These are phyloP conservation scores for Amphimallon solstitiale DNA, from an alignment of 2,888 invertebrate species.

Conservation along the genomic window DNA sequence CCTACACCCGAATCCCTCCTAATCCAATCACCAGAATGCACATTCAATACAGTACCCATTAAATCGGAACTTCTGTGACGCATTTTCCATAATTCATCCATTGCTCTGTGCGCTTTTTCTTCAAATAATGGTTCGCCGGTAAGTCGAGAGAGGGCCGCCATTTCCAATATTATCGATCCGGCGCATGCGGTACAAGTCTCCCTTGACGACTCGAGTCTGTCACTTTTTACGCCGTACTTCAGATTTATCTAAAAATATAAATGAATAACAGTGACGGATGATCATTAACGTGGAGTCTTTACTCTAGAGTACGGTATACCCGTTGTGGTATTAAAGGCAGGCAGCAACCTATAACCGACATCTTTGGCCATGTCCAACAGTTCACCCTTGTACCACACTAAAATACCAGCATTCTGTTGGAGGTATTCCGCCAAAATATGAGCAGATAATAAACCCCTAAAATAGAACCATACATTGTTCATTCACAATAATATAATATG, in stretches of 20 bases:
- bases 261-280: neutral
- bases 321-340: slow-evolving; percentile 98
- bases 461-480: too few species aligned
- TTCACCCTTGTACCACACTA: slow-evolving; percentile 90
- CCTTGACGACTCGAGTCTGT: slow-evolving; percentile 76
- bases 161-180: slow-evolving; percentile 96
- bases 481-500: too few species aligned
- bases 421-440: slow-evolving; percentile 89
- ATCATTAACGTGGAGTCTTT: slow-evolving; percentile 46
- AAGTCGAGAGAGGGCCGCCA: slow-evolving; percentile 93
- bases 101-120: slow-evolving; percentile 92
- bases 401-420: slow-evolving; percentile 76
- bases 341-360: slow-evolving; percentile 88
- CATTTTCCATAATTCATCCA: slow-evolving; percentile 97
- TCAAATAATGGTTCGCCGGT: slow-evolving; percentile 93
- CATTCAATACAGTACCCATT: slow-evolving; percentile 97
- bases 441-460: slow-evolving; percentile 88
- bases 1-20: slow-evolving; percentile 94
- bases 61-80: slow-evolving; percentile 90
- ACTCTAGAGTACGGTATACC: slow-evolving; percentile 97
- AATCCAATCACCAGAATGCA: slow-evolving; percentile 99
- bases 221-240: slow-evolving; percentile 82
- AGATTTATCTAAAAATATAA: slow-evolving; percentile 74
- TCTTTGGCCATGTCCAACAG: slow-evolving; percentile 91
- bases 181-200: slow-evolving; percentile 99